Percentiles rank a stretch among this genome's conserved stretches.
phyloP scores from a whole-genome alignment of 2,888 invertebrate genomes.

The Rhingia campestris region DNA sequence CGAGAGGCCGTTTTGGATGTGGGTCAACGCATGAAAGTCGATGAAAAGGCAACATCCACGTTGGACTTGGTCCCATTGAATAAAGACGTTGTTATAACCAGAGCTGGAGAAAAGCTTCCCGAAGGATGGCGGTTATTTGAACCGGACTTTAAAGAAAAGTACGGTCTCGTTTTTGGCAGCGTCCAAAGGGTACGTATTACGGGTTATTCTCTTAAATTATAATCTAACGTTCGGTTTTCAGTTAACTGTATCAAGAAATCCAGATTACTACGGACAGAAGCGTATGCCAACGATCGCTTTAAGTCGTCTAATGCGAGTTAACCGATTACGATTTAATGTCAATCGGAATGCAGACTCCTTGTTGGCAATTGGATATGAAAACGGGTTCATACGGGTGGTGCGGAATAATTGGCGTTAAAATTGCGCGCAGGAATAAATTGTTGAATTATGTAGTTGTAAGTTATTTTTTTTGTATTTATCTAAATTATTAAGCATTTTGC shows the following conservation, averaged over 20 bases:
- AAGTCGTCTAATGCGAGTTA: conserved; percentile 77
- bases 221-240: not conserved
- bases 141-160: conserved; percentile 76
- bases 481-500: conserved; percentile 30
- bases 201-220: not conserved
- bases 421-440: not conserved
- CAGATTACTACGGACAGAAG: conserved; percentile 59
- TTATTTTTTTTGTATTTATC: conserved; percentile 37
- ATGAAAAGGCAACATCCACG: conserved; percentile 67
- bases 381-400: conserved; percentile 79
- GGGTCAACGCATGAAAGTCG: conserved; percentile 42
- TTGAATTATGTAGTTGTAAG: not conserved
- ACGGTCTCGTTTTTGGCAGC: conserved; percentile 79
- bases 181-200: conserved; percentile 65
- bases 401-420: conserved; percentile 7
- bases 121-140: conserved; percentile 68
- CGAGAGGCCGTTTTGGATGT: conserved; percentile 76
- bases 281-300: conserved; percentile 75
- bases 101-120: not conserved
- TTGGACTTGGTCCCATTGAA: conserved; percentile 77
- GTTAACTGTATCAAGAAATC: conserved; percentile 34
- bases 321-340: conserved; percentile 79
- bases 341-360: conserved; percentile 77
- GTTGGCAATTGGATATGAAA: conserved; percentile 80
- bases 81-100: conserved; percentile 7